Conservation (phyloP, 2,113 vertebrate species). For the Tautogolabrus adspersus region DNA sequence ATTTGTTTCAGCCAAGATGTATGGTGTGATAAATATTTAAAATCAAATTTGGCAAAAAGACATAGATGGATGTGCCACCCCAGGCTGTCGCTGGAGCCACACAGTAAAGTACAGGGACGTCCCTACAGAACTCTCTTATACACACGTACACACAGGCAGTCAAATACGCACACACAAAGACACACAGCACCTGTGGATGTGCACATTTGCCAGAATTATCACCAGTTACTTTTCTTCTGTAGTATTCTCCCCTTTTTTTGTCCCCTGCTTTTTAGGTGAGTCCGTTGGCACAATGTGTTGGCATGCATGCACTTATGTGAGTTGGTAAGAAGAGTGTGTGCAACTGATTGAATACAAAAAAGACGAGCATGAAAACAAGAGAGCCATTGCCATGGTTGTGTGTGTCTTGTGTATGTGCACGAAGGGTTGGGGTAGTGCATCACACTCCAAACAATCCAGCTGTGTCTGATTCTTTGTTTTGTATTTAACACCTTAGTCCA, state of each 20-base stretch:
- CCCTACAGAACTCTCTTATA: conserved; percentile 48
- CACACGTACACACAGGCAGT: background rate
- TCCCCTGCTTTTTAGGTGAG: conserved; percentile 67
- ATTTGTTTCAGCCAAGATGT: conserved; percentile 98
- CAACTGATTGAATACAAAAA: background rate
- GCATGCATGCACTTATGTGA: background rate
- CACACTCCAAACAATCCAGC: background rate
- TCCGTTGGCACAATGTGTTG: conserved; percentile 26
- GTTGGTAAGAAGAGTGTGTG: background rate
- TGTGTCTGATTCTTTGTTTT: no score
- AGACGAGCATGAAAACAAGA: background rate
- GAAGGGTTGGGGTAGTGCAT: background rate
- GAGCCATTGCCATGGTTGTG: conserved; percentile 2
- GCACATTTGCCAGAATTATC: conserved; percentile 6
- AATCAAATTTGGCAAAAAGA: conserved; percentile 99
- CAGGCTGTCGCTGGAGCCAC: conserved; percentile 85
- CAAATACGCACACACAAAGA: conserved; percentile 14
- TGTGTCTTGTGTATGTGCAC: background rate
- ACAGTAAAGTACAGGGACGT: conserved; percentile 61
- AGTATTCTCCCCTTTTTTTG: background rate
- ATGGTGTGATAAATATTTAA: conserved; percentile 99
- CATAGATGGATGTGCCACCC: conserved; percentile 95
- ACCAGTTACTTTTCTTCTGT: background rate
- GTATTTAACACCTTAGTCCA: no score
- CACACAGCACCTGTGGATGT: conserved; percentile 21